phyloP scores from a whole-genome alignment of 2,113 vertebrate genomes.

The Fulmarus glacialis region DNA sequence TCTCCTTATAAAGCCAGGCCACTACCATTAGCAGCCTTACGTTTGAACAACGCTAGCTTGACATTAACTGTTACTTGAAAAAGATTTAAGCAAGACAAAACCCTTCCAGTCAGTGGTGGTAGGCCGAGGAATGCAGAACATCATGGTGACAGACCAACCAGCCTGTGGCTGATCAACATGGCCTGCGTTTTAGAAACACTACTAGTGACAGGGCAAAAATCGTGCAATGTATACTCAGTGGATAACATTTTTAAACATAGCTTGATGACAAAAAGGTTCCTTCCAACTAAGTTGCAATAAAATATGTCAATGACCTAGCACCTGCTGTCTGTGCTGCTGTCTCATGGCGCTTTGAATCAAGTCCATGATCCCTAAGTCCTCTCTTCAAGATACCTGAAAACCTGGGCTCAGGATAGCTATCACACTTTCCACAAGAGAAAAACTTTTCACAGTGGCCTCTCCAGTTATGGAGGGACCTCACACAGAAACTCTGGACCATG shows the following conservation, averaged over 20 bases:
- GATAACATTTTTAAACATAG: not conserved
- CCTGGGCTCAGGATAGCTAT: not conserved
- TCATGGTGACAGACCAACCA: not conserved
- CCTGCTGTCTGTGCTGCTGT: not conserved
- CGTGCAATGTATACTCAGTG: not conserved
- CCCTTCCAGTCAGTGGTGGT: not conserved
- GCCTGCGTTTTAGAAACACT: not conserved
- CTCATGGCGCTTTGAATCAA: not conserved
- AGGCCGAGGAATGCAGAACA: not conserved
- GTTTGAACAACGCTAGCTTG: not conserved
- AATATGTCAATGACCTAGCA: not conserved
- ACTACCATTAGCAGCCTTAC: not conserved
- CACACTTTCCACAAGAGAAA: not conserved
- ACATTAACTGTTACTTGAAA: not conserved
- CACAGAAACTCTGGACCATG: not conserved
- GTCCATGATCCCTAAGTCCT: not conserved
- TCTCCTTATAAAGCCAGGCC: not conserved
- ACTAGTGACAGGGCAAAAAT: not conserved
- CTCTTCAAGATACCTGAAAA: not conserved
- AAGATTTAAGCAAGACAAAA: not conserved
- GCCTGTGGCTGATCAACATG: not conserved
- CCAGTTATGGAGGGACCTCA: not conserved
- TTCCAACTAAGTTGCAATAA: not conserved
- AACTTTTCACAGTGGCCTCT: not conserved
- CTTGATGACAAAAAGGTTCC: not conserved